Base-by-base conservation (phyloP, 1,140 invertebrate genomes). In the Trypoxylus dichotomus region DNA sequence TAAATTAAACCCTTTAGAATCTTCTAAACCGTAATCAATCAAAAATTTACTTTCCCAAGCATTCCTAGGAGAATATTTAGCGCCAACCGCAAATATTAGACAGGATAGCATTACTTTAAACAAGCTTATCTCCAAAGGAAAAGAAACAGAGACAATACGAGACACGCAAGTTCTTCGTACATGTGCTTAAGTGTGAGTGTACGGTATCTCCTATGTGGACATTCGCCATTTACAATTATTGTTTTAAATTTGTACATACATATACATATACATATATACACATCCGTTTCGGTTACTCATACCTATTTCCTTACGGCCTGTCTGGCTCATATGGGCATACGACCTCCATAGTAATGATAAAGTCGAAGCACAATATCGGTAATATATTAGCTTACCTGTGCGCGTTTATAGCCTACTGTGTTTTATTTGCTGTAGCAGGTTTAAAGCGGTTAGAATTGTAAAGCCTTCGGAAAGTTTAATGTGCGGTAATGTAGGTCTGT, bases 141-240 rank as follows among this genome's bases (percentile, higher is more conserved):
- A 54, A 54, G 15, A 54, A 3, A 19, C n/a, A n/a, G 47, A 54
- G 19, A n/a, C 19, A 19, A n/a, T 5, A 54, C n/a, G 7, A 19
- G 15, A 1, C 47, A 54, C 47, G 15, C 15, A 7, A 54, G 15
- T 54, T 6, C 15, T 37, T 37, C 32, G 0, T 37, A 7, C 5
- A 37, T 37, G 32, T 37, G 5, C 10, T 8, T 37, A 37, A 37
- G 32, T 37, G 32, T 37, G 32, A 37, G 32, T 19, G 47, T 54
- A 54, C 47, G n/a, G 15, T 19, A 54, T 19, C 19, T 54, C 15
- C 15, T 19, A 19, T 19, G 47, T 54, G 47, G 47, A 54, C 47
- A 54, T 54, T 54, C 47, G 47, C 32, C 19, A 54, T 54, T 54
- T 54, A 54, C 47, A 54, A 54, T 54, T 54, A 54, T 54, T 54